Percentiles rank a stretch among this genome's conserved stretches.
These are phyloP conservation scores for Pangasius krempfi DNA, from an alignment of 2,797 vertebrate genomes.

Conservation along the genomic window DNA sequence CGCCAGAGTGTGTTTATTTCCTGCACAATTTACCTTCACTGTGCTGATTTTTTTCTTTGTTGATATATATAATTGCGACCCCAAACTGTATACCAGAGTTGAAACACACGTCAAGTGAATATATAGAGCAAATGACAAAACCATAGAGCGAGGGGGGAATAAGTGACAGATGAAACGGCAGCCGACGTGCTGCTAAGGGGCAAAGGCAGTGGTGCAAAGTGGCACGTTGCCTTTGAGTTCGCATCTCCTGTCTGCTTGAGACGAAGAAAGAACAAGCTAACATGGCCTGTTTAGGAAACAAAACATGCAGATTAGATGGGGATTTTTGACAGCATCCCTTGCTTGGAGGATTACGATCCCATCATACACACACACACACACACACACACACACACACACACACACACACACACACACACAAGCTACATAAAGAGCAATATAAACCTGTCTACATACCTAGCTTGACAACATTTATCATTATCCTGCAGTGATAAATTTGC, in stretches of 20 bases:
- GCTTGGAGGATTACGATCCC: constrained; percentile 63
- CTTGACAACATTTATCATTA: constrained; percentile 71
- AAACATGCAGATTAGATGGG: constrained; percentile 81
- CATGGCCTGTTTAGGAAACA: constrained; percentile 82
- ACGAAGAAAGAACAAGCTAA: constrained; percentile 71
- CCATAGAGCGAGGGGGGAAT: constrained; percentile 70
- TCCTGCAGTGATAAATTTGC: constrained; percentile 65
- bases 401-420: constrained; percentile 67
- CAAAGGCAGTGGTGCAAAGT: constrained; percentile 80
- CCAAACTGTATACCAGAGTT: constrained; percentile 68
- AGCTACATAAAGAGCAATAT: constrained; percentile 57
- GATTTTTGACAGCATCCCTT: constrained; percentile 69
- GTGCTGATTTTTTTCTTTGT: constrained; percentile 59
- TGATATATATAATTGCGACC: constrained; percentile 80
- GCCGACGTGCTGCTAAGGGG: constrained; percentile 79
- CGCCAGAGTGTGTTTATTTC: constrained; percentile 58
- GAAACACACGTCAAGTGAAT: constrained; percentile 76
- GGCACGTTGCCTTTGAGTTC: constrained; percentile 79
- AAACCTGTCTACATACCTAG: constrained; percentile 58
- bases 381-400: constrained; percentile 67
- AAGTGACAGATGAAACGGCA: constrained; percentile 86
- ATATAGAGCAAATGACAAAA: constrained; percentile 77
- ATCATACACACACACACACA: constrained; percentile 67
- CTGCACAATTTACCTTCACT: constrained; percentile 57
- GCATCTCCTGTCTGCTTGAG: constrained; percentile 76